phyloP scores from a whole-genome alignment of 2,113 vertebrate genomes.

The Tricholaema leucomelas region DNA sequence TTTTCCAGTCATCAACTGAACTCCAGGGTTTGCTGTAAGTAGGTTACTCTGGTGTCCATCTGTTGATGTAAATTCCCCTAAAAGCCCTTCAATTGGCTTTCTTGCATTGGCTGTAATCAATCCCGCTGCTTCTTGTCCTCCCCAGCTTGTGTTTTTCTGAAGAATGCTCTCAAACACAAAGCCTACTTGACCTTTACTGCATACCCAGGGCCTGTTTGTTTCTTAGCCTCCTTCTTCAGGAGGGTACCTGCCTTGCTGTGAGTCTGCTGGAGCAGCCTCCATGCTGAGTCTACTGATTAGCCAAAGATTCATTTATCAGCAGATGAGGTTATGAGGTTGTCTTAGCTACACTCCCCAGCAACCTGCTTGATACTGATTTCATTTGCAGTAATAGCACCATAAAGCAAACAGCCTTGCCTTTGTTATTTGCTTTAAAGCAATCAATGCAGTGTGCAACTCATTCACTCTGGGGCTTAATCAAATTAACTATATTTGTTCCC shows the following conservation, averaged over 20 bases:
- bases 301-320: constrained; percentile 60
- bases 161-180: background rate
- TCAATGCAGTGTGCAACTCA: constrained; percentile 58
- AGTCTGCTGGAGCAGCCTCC: constrained; percentile 1
- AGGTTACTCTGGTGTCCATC: background rate
- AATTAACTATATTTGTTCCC: constrained; percentile 68
- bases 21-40: background rate
- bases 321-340: constrained; percentile 60
- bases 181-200: background rate
- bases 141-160: background rate
- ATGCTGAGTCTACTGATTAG: constrained; percentile 56
- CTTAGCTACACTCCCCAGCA: constrained; percentile 53
- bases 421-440: constrained; percentile 68
- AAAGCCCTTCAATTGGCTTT: background rate
- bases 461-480: constrained; percentile 64
- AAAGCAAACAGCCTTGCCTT: constrained; percentile 63
- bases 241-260: constrained; percentile 21
- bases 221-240: background rate
- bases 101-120: background rate
- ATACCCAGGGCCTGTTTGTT: background rate
- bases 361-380: constrained; percentile 58
- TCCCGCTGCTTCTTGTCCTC: background rate
- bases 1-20: background rate
- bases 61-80: background rate
- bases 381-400: constrained; percentile 51